Evolutionary conservation across 2,113 vertebrate genomes (phyloP), one percentile per base, ranked within the genome.

Genomic region (Proteles cristata): DNA sequence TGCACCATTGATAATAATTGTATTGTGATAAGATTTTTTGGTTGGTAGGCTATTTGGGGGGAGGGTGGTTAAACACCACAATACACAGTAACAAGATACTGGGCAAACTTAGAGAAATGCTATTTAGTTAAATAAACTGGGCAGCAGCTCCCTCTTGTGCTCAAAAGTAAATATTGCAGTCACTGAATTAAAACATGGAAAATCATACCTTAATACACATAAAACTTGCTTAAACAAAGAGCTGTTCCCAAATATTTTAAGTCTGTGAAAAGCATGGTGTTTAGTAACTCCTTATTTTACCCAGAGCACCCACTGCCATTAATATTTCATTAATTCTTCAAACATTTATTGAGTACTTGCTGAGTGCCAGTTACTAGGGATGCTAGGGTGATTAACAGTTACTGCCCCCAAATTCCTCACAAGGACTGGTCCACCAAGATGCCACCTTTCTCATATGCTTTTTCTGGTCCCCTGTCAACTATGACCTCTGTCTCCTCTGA

Each of bases 81-180:
- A 39, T 71, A 15, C 16, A 66, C 14, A 33, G 3, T 68, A 43
- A 55, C 45, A 76, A 77, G 58, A 89, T 7, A 93, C 31, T 11
- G 16, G 15, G 3, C 50, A 85, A 86, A 35, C 12, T 33, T 71
- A 11, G 45, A 81, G 53, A 66, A 45, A 94, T 1, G 10, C 25
- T 21, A 26, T 31, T 88, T 21, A 33, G 39, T 84, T 93, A 98
- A 96, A 98, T 94, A 96, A 96, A 65, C 98, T 80, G 88, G 82
- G 33, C 97, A 88, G 97, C 96, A 98, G 98, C 98, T 71, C 99
- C 0, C 98, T 98, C 99, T 98, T 96, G 98, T 97, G 99, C 68
- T 88, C 25, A 17, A 39, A 88, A 35, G 0, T 0, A 2, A 85
- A 96, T 73, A 94, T 48, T 92, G 97, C 97, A 82, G 39, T 48